phyloP scores from a whole-genome alignment of 2,113 vertebrate species.

The Anoura caudifer region DNA sequence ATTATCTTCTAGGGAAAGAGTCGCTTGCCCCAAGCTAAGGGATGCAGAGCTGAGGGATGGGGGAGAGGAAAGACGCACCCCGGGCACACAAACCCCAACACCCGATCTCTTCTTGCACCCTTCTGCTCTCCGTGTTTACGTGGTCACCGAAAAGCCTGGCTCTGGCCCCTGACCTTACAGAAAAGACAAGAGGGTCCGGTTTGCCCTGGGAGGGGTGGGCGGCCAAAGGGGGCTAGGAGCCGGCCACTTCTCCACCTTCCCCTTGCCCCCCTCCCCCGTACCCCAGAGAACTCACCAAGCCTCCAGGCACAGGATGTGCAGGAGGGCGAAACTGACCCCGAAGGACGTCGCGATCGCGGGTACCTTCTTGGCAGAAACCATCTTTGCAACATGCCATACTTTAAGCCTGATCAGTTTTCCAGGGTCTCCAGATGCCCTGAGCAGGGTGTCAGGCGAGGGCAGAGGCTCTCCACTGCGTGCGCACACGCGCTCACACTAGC shows the following conservation, averaged over 20 bases:
- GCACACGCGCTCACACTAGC: constrained; percentile 66
- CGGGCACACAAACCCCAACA: background rate
- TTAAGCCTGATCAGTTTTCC: constrained; percentile 88
- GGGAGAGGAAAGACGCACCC: background rate
- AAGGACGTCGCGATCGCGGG: constrained; percentile 87
- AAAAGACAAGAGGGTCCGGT: background rate
- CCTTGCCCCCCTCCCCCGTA: background rate
- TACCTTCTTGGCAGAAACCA: constrained; percentile 93
- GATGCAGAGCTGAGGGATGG: background rate
- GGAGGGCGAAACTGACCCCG: constrained; percentile 85
- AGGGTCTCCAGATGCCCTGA: constrained; percentile 81
- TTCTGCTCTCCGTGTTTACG: background rate
- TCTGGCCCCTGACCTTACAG: background rate
- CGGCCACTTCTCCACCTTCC: background rate
- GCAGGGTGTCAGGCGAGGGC: constrained; percentile 78
- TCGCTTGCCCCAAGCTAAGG: background rate
- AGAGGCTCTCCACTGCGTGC: constrained; percentile 63
- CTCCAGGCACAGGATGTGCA: constrained; percentile 90
- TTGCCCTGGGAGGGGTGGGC: background rate
- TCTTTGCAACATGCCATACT: constrained; percentile 95
- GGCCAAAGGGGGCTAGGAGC: background rate
- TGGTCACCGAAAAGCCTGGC: background rate
- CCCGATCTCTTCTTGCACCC: background rate
- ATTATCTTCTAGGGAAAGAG: constrained; percentile 49
- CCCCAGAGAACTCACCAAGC: constrained; percentile 89